Conservation (phyloP, 2,797 vertebrate species). For the Pseudomugil gertrudae region DNA sequence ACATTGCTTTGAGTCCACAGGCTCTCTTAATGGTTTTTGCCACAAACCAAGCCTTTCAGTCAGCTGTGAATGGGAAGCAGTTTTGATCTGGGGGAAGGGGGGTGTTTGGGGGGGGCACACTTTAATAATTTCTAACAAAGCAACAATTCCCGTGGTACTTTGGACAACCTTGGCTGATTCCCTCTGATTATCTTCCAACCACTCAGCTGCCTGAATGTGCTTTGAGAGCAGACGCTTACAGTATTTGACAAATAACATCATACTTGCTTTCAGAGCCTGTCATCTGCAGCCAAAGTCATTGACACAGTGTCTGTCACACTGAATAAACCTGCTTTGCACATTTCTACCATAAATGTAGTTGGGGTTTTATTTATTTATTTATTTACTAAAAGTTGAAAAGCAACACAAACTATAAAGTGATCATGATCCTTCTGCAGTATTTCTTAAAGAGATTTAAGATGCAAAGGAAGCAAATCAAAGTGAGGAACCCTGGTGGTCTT, state of each 20-base stretch:
- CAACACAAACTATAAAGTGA: slow-evolving; percentile 19
- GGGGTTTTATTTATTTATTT: neutral
- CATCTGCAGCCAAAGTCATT: slow-evolving; percentile 18
- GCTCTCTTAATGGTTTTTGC: slow-evolving; percentile 74
- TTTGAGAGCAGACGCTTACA: slow-evolving; percentile 28
- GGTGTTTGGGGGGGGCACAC: no score
- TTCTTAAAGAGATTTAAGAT: slow-evolving; percentile 24
- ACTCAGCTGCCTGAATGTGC: slow-evolving; percentile 34
- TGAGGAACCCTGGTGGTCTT: slow-evolving; percentile 21
- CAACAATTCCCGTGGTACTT: slow-evolving; percentile 56
- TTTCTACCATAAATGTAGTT: neutral
- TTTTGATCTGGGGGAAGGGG: slow-evolving; percentile 54
- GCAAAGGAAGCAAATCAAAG: slow-evolving; percentile 39
- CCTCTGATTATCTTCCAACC: slow-evolving; percentile 56
- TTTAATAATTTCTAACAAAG: slow-evolving; percentile 73
- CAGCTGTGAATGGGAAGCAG: slow-evolving; percentile 71
- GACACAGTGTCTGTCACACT: neutral
- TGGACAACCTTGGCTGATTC: slow-evolving; percentile 61
- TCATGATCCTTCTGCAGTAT: slow-evolving; percentile 19
- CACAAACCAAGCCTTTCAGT: slow-evolving; percentile 74
- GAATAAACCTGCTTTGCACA: neutral
- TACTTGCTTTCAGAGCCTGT: slow-evolving; percentile 15
- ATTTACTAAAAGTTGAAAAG: slow-evolving; percentile 8
- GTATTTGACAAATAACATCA: slow-evolving; percentile 18
- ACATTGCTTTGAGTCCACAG: slow-evolving; percentile 71